Evolutionary conservation across 2,888 invertebrate species (phyloP).

Genomic region (Apodemia duryi): DNA sequence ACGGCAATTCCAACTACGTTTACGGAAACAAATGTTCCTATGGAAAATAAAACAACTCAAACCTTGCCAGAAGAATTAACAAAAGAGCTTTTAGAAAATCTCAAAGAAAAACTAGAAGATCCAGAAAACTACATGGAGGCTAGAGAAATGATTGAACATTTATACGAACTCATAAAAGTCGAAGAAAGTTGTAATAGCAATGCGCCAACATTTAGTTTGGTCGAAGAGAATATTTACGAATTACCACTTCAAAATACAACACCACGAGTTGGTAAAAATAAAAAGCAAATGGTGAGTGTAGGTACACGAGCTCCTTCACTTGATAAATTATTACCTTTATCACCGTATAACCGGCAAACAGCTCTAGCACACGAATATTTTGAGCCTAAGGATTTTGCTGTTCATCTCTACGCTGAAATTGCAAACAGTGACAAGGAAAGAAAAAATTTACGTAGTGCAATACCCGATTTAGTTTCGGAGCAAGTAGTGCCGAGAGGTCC

Average conservation of each 20-base stretch:
- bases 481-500: constrained; percentile 74
- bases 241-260: constrained; percentile 74
- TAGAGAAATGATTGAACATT: constrained; percentile 86
- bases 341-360: constrained; percentile 65
- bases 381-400: constrained; percentile 73
- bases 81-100: constrained; percentile 83
- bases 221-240: constrained; percentile 81
- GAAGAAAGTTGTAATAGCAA: constrained; percentile 82
- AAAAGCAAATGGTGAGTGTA: constrained; percentile 70
- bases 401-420: constrained; percentile 82
- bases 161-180: constrained; percentile 86
- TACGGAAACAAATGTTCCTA: constrained; percentile 47
- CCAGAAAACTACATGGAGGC: constrained; percentile 87
- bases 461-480: constrained; percentile 68
- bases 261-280: constrained; percentile 57
- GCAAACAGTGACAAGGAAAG: constrained; percentile 67
- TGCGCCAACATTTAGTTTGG: constrained; percentile 35
- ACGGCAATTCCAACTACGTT: constrained; percentile 47
- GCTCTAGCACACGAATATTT: constrained; percentile 71
- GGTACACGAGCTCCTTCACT: constrained; percentile 80
- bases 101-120: constrained; percentile 84
- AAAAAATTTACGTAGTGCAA: constrained; percentile 46
- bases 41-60: constrained; percentile 83
- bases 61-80: constrained; percentile 87
- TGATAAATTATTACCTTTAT: constrained; percentile 75